phyloP scores from a whole-genome alignment of 1,140 invertebrate species.

The Papilio helenus region DNA sequence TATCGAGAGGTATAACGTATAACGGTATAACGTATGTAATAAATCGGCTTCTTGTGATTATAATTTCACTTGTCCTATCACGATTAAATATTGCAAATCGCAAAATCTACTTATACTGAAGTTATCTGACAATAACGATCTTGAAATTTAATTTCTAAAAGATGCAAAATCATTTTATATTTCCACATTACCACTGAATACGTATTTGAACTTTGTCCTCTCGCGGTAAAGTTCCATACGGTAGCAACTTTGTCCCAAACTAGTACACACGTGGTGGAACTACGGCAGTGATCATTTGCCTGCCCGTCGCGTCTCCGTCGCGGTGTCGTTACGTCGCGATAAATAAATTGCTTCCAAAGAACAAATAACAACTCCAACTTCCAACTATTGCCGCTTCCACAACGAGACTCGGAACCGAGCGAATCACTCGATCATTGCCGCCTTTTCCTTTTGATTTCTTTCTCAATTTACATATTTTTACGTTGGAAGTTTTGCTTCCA shows the following conservation, averaged over 20 bases:
- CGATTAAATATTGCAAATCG: too few species aligned
- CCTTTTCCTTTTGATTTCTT: not conserved
- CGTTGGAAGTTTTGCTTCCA: not conserved
- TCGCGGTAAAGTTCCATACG: not conserved
- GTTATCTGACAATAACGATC: too few species aligned
- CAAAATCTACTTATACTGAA: too few species aligned
- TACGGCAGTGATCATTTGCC: not conserved
- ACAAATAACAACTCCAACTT: not conserved
- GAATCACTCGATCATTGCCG: not conserved
- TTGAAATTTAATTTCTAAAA: not conserved
- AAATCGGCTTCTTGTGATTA: not conserved
- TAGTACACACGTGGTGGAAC: not conserved
- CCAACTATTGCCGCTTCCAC: not conserved
- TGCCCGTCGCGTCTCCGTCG: not conserved
- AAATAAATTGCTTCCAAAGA: conserved; percentile 1
- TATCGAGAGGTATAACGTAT: too few species aligned
- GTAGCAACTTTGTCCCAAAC: not conserved
- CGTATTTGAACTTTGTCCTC: not conserved
- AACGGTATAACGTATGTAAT: not conserved
- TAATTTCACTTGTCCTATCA: not conserved
- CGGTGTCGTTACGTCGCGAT: conserved; percentile 1
- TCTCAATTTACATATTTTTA: not conserved
- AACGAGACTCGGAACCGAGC: not conserved
- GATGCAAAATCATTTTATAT: not conserved
- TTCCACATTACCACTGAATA: not conserved